Conservation (phyloP, 2,888 invertebrate genomes). For the Trissonchulus latispiculum region DNA sequence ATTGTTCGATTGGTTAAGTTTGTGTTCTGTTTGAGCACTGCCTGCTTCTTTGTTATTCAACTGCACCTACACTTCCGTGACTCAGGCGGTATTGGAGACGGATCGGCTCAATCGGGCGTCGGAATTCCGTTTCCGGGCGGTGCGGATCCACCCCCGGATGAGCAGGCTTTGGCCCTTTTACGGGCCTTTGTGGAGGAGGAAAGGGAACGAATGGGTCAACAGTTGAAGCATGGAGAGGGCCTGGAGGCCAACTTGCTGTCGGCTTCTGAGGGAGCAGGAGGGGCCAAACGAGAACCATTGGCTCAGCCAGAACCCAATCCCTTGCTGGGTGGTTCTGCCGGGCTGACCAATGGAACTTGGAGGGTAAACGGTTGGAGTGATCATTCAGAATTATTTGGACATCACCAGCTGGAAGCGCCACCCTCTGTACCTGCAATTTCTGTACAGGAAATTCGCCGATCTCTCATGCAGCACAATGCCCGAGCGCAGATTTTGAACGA, state of each 20-base stretch:
- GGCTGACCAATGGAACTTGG: not conserved
- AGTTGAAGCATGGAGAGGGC: too few species aligned
- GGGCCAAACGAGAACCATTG: not conserved
- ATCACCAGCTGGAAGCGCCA: not conserved
- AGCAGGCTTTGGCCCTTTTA: not conserved
- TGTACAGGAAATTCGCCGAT: constrained; percentile 57
- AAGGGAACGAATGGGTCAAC: not conserved
- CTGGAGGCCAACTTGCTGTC: not conserved
- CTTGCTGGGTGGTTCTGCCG: not conserved
- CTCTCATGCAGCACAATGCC: constrained; percentile 64
- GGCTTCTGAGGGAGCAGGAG: not conserved
- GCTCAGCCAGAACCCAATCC: not conserved
- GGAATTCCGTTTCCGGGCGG: not conserved
- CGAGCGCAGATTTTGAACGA: constrained; percentile 76
- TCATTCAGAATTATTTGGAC: not conserved
- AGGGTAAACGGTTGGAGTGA: not conserved
- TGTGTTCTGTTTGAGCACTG: constrained; percentile 13
- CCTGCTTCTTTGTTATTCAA: constrained; percentile 19
- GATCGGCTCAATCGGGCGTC: not conserved
- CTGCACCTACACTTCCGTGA: constrained; percentile 10
- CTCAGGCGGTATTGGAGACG: too few species aligned
- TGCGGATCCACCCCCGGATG: too few species aligned
- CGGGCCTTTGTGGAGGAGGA: not conserved
- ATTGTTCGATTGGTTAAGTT: constrained; percentile 15
- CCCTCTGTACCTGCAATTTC: not conserved